Evolutionary conservation across 2,888 invertebrate genomes (phyloP).

Genomic region (Hypercompe scribonia): DNA sequence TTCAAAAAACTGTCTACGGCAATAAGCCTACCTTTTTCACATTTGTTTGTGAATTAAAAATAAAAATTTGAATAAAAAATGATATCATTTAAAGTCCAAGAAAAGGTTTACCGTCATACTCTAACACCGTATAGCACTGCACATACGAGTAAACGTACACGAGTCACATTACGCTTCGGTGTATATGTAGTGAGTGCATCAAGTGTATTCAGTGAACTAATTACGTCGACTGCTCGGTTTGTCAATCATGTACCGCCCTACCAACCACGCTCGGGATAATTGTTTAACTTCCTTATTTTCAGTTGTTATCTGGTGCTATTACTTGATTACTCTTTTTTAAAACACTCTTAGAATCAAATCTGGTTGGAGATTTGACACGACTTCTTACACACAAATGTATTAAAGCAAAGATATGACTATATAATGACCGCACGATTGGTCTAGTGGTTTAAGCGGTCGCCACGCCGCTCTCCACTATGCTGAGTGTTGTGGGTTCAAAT

Average conservation of each 20-base stretch:
- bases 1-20: too few species aligned
- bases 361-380: background rate
- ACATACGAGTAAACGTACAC: background rate
- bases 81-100: too few species aligned
- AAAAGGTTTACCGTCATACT: too few species aligned
- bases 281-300: conserved; percentile 51
- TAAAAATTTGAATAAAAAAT: too few species aligned
- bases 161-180: conserved; percentile 42
- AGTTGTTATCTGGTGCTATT: conserved; percentile 47
- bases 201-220: conserved; percentile 77
- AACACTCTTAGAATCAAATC: conserved; percentile 6
- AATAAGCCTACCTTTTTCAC: too few species aligned
- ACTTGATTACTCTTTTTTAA: conserved; percentile 21
- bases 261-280: conserved; percentile 40
- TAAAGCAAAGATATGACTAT: background rate
- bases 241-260: conserved; percentile 72
- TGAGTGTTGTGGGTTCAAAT: too few species aligned
- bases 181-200: conserved; percentile 53
- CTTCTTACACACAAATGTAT: background rate
- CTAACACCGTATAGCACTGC: background rate
- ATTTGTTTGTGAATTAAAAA: too few species aligned
- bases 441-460: too few species aligned
- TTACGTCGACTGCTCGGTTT: conserved; percentile 75
- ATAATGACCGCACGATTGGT: too few species aligned
- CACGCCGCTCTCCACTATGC: too few species aligned